Percentiles rank a stretch among this genome's conserved stretches.
These are phyloP conservation scores for Neoaliturus tenellus DNA, from an alignment of 2,888 invertebrate genomes.

Conservation along the genomic window DNA sequence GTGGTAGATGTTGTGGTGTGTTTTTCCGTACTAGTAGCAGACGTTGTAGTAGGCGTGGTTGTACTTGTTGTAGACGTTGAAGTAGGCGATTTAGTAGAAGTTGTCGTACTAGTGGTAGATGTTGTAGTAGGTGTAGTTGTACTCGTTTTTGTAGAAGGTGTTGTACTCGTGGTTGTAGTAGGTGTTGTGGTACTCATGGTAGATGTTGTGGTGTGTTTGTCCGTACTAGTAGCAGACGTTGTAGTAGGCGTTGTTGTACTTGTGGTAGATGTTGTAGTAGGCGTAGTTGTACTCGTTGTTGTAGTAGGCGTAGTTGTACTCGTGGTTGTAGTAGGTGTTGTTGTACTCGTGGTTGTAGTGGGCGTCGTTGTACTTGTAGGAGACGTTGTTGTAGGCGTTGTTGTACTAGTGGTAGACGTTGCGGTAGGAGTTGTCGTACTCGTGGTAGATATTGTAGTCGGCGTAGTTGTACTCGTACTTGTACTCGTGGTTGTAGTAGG, in stretches of 20 bases:
- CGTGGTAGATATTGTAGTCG: background rate
- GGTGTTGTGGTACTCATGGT: background rate
- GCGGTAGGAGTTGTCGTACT: background rate
- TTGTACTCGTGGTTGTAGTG: background rate
- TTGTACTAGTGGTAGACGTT: background rate
- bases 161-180: background rate
- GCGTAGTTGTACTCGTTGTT: slow-evolving; percentile 9
- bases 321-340: slow-evolving; percentile 21
- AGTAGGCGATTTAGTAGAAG: background rate
- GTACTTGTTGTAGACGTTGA: background rate
- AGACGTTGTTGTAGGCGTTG: slow-evolving; percentile 58
- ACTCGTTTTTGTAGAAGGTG: background rate
- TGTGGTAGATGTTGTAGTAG: background rate
- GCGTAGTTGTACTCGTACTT: background rate
- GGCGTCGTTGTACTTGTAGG: slow-evolving; percentile 36
- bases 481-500: slow-evolving; percentile 58
- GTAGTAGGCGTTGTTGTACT: background rate
- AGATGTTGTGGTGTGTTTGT: too few species aligned
- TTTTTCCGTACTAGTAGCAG: too few species aligned
- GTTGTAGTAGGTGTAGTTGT: background rate
- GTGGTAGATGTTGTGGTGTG: too few species aligned
- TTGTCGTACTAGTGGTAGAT: background rate
- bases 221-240: background rate
- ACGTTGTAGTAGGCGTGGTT: too few species aligned
- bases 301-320: slow-evolving; percentile 17